Base-by-base conservation (phyloP, 2,888 invertebrate genomes). In the Meiosimyza decipiens region DNA sequence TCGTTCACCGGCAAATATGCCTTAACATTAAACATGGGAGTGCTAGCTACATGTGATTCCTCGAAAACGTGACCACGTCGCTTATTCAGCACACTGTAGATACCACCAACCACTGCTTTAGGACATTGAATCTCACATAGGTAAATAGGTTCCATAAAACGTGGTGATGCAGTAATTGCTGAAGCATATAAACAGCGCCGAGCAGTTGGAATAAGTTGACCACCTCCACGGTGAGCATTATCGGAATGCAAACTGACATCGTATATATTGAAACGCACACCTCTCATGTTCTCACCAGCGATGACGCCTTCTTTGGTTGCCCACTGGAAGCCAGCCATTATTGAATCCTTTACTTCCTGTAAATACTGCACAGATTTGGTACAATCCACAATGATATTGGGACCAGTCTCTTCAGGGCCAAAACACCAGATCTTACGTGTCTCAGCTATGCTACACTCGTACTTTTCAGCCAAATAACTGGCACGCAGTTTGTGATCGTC, bases 321-420 rank as follows among this genome's bases (percentile, higher is more conserved):
- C 99, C 99, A 99, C 88, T 97, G 97, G 93, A 99, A 99, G 80
- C 98, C 98, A 83, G 98, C 98, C 67, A 98, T 96, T 74, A 98
- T 97, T 3, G 97, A 97, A 89, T 99, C 99, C 91, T 99, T 99
- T 90, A 99, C 99, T 92, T 99, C 99, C 87, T 99, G 99, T 79
- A 99, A 92, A 89, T 99, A 99, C 89, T 99, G 99, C 78, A 99
- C 99, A 90, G 99, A 99, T 91, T 99, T 99, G 81, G 98, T 96
- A 89, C 97, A 97, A 90, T 99, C 99, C 77, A 99, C 92, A 80
- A 99, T 89, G 79, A 99, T 91, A 89, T 99, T 99, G 82, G 99
- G 98, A 70, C 99, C 99, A 80, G 96, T 97, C 79, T 97, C 97
- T 85, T 99, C 99, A 77, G 99, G 99, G 73, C 99, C 99, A 89